These are phyloP conservation scores for Geothlypis trichas DNA, from an alignment of 2,113 vertebrate genomes.

Conservation along the genomic window DNA sequence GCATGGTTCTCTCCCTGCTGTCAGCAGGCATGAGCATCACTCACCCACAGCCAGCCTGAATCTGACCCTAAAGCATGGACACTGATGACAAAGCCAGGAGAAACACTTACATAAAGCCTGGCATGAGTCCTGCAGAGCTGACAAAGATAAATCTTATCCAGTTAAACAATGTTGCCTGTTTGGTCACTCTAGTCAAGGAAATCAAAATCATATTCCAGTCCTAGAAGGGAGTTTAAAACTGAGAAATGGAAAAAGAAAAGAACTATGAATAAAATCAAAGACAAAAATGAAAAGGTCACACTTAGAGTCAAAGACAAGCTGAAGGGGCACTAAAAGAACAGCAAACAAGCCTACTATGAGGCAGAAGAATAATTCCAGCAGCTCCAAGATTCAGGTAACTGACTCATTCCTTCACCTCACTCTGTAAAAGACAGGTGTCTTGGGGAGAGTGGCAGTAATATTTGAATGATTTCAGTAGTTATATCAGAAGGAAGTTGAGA, in stretches of 20 bases:
- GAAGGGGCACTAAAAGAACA: background rate
- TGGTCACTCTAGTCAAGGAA: background rate
- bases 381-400: background rate
- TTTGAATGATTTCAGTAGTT: background rate
- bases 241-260: background rate
- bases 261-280: conserved; percentile 16
- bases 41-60: background rate
- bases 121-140: background rate
- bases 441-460: background rate
- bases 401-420: background rate
- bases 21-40: background rate
- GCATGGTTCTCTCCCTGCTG: background rate
- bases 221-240: background rate
- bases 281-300: background rate
- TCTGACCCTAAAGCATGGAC: background rate
- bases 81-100: accelerated
- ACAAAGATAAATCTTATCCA: background rate
- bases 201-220: background rate
- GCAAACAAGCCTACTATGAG: background rate
- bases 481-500: background rate
- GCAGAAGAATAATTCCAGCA: background rate
- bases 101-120: background rate
- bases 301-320: background rate
- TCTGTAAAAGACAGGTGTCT: background rate
- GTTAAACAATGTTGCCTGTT: background rate